A percentile compares a stretch with the other conserved stretches of the same genome.
Evolutionary conservation across 2,113 vertebrate species (phyloP).

Genomic region (Callithrix jacchus): DNA sequence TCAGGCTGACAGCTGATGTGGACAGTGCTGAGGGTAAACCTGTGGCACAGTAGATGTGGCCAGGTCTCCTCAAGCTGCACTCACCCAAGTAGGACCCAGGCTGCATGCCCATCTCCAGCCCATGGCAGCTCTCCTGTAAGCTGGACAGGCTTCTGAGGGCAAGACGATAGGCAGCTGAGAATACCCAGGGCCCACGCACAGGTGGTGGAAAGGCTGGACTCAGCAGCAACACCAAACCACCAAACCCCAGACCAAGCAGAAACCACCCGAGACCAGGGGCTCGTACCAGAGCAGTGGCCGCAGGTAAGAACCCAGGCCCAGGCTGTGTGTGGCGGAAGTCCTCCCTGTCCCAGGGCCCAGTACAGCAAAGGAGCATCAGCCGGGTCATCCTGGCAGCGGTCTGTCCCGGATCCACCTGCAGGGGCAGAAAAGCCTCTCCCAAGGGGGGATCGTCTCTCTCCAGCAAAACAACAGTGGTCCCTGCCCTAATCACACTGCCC

Average conservation of each 20-base stretch:
- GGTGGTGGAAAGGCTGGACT: not conserved
- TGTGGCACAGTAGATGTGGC: fast-evolving
- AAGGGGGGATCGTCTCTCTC: not conserved
- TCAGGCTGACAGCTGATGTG: not conserved
- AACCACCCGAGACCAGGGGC: not conserved
- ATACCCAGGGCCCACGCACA: fast-evolving
- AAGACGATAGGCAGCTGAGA: not conserved
- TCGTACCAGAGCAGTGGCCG: not conserved
- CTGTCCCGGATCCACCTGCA: not conserved
- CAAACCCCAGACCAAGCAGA: not conserved
- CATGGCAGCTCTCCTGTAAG: not conserved
- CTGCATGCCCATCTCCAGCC: fast-evolving
- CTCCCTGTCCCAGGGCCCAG: not conserved
- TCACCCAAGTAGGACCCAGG: not conserved
- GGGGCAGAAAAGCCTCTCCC: not conserved
- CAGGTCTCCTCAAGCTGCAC: no score
- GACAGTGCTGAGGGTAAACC: not conserved
- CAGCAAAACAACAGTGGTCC: not conserved
- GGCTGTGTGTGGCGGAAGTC: not conserved
- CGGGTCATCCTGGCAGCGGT: fast-evolving
- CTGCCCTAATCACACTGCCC: not conserved
- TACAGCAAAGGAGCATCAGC: fast-evolving
- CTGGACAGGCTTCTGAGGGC: no score
- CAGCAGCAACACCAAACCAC: not conserved
- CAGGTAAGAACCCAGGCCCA: not conserved